Evolutionary conservation across 2,888 invertebrate species (phyloP).

Genomic region (Embidobia sp.): DNA sequence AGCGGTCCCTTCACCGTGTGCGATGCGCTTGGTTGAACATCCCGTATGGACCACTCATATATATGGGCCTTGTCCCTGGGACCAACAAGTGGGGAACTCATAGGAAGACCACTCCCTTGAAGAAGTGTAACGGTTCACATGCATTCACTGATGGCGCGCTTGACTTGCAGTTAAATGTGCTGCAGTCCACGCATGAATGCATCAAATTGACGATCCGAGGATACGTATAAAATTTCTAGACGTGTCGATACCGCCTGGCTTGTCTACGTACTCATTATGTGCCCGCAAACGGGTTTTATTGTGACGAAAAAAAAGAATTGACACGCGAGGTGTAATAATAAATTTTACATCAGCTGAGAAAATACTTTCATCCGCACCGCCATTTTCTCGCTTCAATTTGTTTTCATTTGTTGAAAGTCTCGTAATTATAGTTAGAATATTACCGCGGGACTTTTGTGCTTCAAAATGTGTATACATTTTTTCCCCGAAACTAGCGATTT

Average conservation of each 20-base stretch:
- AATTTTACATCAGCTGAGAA: constrained; percentile 26
- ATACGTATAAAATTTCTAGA: constrained; percentile 24
- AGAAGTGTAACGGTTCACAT: constrained; percentile 68
- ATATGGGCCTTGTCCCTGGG: constrained; percentile 69
- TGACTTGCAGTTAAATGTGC: constrained; percentile 43
- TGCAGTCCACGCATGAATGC: constrained; percentile 55
- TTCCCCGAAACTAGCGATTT: no score
- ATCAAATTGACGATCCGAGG: constrained; percentile 42
- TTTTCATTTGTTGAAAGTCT: constrained; percentile 19
- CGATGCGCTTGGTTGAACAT: constrained; percentile 78
- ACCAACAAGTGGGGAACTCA: constrained; percentile 61
- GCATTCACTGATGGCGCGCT: constrained; percentile 42
- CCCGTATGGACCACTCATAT: constrained; percentile 77
- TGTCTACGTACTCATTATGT: constrained; percentile 36
- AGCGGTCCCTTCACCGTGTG: constrained; percentile 77
- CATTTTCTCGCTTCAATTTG: background rate
- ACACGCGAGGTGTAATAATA: constrained; percentile 32
- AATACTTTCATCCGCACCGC: constrained; percentile 41
- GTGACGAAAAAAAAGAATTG: constrained; percentile 40
- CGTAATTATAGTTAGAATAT: constrained; percentile 13
- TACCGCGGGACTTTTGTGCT: background rate
- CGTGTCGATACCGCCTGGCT: background rate
- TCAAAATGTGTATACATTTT: no score
- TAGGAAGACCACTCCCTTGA: constrained; percentile 67
- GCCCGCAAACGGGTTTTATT: background rate